Conservation (phyloP, 2,888 invertebrate species). For the Drosophila fungiperda region DNA sequence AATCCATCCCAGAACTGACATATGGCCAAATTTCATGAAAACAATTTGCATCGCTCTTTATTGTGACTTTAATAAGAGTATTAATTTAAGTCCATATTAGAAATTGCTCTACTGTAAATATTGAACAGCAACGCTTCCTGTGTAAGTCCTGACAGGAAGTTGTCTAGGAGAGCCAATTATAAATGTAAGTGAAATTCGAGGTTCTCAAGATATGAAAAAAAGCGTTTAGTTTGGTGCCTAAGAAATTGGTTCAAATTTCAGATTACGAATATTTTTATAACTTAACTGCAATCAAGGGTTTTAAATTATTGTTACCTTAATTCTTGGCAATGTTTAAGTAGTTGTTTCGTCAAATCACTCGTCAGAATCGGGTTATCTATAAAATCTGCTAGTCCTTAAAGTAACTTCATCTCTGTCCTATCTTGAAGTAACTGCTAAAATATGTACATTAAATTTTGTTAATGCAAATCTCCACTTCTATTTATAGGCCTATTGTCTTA, state of each 20-base stretch:
- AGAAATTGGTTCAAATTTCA: not conserved
- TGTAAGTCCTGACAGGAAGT: not conserved
- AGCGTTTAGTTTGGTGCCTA: no score
- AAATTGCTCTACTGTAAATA: not conserved
- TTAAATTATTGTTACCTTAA: not conserved
- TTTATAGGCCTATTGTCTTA: not conserved
- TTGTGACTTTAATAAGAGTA: not conserved
- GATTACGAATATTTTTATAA: not conserved
- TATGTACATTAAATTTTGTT: not conserved
- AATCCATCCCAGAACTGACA: not conserved
- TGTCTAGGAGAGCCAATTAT: not conserved
- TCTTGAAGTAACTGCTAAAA: not conserved
- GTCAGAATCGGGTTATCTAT: not conserved
- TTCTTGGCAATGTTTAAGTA: not conserved
- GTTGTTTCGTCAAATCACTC: not conserved
- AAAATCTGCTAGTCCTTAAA: not conserved
- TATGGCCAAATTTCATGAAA: slow-evolving; percentile 11
- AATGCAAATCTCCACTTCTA: not conserved
- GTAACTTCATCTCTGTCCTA: not conserved
- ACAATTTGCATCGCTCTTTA: not conserved
- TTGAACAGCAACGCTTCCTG: not conserved
- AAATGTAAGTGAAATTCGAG: not conserved
- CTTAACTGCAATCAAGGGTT: not conserved
- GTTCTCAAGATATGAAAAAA: not conserved
- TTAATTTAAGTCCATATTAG: not conserved